Evolutionary conservation across 2,888 invertebrate species (phyloP).

Genomic region (Steromphala cineraria): DNA sequence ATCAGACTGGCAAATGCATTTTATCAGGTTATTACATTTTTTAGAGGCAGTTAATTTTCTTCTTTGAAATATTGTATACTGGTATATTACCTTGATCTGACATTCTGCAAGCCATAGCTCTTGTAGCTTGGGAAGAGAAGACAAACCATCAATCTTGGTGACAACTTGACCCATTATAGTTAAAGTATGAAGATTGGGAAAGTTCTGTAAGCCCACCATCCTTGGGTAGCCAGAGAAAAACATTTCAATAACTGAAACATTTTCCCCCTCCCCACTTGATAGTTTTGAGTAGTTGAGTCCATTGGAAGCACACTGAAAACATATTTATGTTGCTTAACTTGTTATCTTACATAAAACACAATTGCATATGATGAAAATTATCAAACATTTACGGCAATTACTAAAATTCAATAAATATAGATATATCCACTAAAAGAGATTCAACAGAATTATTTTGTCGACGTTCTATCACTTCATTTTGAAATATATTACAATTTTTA

Average conservation of each 20-base stretch:
- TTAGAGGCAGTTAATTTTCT: too few relatives aligned
- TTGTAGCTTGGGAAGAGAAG: conserved; percentile 46
- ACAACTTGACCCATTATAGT: conserved; percentile 65
- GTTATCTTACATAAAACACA: not conserved
- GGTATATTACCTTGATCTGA: conserved; percentile 55
- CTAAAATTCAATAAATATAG: too few relatives aligned
- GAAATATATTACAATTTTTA: too few relatives aligned
- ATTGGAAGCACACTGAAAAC: conserved; percentile 67
- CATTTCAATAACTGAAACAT: conserved; percentile 68
- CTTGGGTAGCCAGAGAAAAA: conserved; percentile 74
- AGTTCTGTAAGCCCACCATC: conserved; percentile 67
- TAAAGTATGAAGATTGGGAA: conserved; percentile 70
- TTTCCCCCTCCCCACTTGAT: conserved; percentile 53
- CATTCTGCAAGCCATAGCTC: conserved; percentile 69
- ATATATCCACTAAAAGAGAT: too few relatives aligned
- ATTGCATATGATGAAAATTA: too few relatives aligned
- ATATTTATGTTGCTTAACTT: not conserved
- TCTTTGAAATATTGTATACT: too few relatives aligned
- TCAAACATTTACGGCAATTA: too few relatives aligned
- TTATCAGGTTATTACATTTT: too few relatives aligned
- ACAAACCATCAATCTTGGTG: conserved; percentile 55
- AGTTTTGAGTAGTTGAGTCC: conserved; percentile 65
- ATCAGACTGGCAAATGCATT: too few relatives aligned
- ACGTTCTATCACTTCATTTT: too few relatives aligned
- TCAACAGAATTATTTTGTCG: too few relatives aligned